Base-by-base conservation (phyloP, 2,113 vertebrate species). In the Polypterus senegalus region DNA sequence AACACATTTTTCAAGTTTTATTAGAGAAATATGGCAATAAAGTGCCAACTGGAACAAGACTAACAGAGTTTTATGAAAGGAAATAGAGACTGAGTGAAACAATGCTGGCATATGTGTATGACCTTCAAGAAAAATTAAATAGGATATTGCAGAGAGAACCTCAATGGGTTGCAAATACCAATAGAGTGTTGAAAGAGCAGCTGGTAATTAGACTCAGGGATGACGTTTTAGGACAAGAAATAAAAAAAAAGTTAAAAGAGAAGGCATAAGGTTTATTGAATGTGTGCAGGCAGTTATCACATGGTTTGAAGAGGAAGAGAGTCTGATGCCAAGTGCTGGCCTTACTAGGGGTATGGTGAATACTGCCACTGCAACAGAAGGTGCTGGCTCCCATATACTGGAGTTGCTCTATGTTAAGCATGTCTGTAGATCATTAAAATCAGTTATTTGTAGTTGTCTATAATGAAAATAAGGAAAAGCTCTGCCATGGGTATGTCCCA, bases 61-160 rank as follows among this genome's bases (percentile, higher is more conserved):
- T 56, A 56, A 56, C 3, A 56, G 54, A 56, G 54, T 56, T 56
- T 27, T 56, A 56, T 56, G 5, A 56, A 9, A 56, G 54, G 43
- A 56, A 56, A 56, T 3, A 56, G 43, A 6, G 10, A 9, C 10
- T 27, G 6, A 27, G 54, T 9, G 54, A 56, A 27, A 56, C 54
- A 56, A 56, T 56, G 5, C 10, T 3, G 43, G 54, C 54, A 56
- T 56, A 11, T 56, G 54, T 27, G 43, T 56, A 56, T 10, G 3
- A 56, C 43, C 43, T 56, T 6, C 54, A 56, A 27, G 54, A 56
- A 3, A 56, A 9, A 56, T 56, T 56, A 27, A 3, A 56, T 27
- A 56, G 43, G 43, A 3, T 56, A 6, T 27, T 11, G 54, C 54
- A 56, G 10, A 56, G 54, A 56, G 5, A 56, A 11, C 54, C 5